phyloP scores from a whole-genome alignment of 2,113 vertebrate genomes.

The Aspiorhynchus laticeps region DNA sequence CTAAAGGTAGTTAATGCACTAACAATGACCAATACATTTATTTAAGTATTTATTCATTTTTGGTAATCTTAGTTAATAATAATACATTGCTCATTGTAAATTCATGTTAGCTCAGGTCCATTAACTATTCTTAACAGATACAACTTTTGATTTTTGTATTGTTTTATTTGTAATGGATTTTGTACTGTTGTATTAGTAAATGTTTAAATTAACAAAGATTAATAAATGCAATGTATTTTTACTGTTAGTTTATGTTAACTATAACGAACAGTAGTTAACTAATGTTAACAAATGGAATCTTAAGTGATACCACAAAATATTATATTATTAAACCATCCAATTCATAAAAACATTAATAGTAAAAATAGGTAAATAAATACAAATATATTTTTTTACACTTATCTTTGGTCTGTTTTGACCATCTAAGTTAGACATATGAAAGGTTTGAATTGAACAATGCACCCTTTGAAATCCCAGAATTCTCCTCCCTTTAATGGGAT shows the following conservation, averaged over 20 bases:
- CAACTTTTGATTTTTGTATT: too few species aligned
- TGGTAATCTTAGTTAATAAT: neutral
- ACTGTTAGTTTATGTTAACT: neutral
- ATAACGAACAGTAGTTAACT: neutral
- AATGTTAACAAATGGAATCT: too few species aligned
- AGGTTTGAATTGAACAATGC: neutral
- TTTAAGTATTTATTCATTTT: neutral
- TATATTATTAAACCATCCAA: too few species aligned
- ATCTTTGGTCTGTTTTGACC: too few species aligned
- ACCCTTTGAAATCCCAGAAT: neutral
- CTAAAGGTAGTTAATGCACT: neutral
- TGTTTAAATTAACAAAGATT: neutral
- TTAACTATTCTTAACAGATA: neutral
- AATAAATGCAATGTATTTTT: too few species aligned
- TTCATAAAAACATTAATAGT: too few species aligned
- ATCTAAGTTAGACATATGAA: too few species aligned
- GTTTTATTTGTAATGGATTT: neutral
- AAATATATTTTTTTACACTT: too few species aligned
- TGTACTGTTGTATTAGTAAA: neutral
- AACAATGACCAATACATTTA: neutral
- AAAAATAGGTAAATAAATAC: too few species aligned
- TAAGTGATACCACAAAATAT: too few species aligned
- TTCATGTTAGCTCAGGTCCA: neutral
- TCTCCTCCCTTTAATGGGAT: neutral
- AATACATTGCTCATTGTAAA: neutral